phyloP scores from a whole-genome alignment of 2,113 vertebrate genomes.

The Noctilio leporinus region DNA sequence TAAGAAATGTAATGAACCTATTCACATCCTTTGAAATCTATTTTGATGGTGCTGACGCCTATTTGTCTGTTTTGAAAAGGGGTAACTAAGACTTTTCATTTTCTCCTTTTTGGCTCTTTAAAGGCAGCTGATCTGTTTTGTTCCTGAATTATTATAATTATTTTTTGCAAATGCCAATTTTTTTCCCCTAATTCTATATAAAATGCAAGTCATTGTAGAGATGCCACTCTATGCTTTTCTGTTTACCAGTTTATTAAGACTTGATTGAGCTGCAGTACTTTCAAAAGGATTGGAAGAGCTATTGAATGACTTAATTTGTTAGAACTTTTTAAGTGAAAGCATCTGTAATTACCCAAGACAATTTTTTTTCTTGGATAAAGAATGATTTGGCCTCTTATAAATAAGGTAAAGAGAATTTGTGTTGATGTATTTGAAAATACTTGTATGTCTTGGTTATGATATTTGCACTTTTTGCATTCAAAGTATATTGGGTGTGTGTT shows the following conservation, averaged over 20 bases:
- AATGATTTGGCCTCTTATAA: conserved; percentile 25
- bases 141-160: not conserved
- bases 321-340: conserved; percentile 44
- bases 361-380: not conserved
- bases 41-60: conserved; percentile 37
- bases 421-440: conserved; percentile 32
- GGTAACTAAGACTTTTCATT: not conserved
- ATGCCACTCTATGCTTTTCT: conserved; percentile 50
- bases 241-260: conserved; percentile 48
- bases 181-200: conserved; percentile 57
- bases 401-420: conserved; percentile 34
- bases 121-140: not conserved
- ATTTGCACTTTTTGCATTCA: conserved; percentile 19
- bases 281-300: conserved; percentile 13
- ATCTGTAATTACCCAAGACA: not conserved
- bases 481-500: conserved; percentile 30
- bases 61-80: not conserved
- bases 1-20: conserved; percentile 55
- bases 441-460: not conserved
- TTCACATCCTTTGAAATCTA: conserved; percentile 51
- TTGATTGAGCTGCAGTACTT: conserved; percentile 48
- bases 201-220: conserved; percentile 74
- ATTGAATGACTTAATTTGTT: conserved; percentile 46
- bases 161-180: not conserved
- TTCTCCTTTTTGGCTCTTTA: not conserved